Conservation (phyloP, 2,888 invertebrate species). For the Brachyptera risi region DNA sequence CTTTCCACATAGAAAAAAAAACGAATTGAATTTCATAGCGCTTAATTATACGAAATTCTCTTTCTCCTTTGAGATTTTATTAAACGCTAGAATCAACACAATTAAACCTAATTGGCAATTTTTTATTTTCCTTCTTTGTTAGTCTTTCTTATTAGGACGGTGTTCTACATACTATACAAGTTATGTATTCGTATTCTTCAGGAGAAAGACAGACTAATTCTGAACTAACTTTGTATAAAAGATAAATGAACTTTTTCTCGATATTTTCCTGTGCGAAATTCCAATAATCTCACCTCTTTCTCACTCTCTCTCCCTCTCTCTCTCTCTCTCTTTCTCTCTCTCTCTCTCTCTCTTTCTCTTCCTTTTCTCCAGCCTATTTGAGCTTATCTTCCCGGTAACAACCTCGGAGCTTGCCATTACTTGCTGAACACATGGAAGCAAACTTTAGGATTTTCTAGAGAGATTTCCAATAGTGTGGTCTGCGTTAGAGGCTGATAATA, state of each 20-base stretch:
- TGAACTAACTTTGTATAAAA: not conserved
- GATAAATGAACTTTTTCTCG: not conserved
- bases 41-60: not conserved
- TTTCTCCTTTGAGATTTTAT: no score
- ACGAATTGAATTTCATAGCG: not conserved
- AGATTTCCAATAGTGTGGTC: constrained; percentile 13
- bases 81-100: not conserved
- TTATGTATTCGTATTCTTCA: no score
- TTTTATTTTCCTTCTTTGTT: not conserved
- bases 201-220: no score
- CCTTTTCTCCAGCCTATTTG: not conserved
- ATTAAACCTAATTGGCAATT: constrained; percentile 7
- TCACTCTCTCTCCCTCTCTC: no score
- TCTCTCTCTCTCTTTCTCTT: no score
- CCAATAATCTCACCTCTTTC: constrained; percentile 19
- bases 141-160: not conserved
- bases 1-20: not conserved
- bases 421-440: constrained; percentile 3
- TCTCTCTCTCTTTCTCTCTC: no score
- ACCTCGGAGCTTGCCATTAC: constrained; percentile 16
- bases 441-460: not conserved
- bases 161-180: not conserved
- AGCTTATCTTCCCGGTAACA: constrained; percentile 20
- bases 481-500: constrained; percentile 13
- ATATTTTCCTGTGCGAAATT: not conserved